Conservation (phyloP, 1,140 invertebrate genomes). For the Nylanderia fulva region DNA sequence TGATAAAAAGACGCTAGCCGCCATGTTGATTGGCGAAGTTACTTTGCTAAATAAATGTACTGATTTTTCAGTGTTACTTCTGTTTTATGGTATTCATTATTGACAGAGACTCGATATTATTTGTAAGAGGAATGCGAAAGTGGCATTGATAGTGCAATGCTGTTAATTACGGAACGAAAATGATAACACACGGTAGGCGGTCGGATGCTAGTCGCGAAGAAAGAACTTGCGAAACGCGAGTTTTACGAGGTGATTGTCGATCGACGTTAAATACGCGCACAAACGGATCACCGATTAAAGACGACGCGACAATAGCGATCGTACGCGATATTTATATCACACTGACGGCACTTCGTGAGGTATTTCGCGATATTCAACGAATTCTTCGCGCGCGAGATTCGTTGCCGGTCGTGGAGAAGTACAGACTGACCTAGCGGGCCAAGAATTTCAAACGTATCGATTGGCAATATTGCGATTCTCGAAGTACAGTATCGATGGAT, state of each 20-base stretch:
- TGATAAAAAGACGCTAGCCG: no score
- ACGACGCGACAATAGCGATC: not conserved
- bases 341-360: not conserved
- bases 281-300: not conserved
- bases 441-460: not conserved
- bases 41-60: no score
- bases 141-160: no score
- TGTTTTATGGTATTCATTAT: no score
- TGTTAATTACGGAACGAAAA: no score
- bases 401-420: not conserved
- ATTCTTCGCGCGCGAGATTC: not conserved
- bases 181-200: no score
- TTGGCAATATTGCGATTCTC: constrained; percentile 6
- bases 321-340: not conserved
- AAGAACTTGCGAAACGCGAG: not conserved
- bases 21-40: no score
- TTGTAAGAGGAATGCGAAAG: no score
- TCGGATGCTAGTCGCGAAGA: not conserved
- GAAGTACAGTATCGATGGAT: not conserved
- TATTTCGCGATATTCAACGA: not conserved
- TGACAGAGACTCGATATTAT: no score
- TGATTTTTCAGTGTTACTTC: no score
- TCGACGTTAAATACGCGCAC: not conserved
- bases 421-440: not conserved
- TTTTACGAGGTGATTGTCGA: not conserved